Base-by-base conservation (phyloP, 2,113 vertebrate species). In the Paralichthys olivaceus region DNA sequence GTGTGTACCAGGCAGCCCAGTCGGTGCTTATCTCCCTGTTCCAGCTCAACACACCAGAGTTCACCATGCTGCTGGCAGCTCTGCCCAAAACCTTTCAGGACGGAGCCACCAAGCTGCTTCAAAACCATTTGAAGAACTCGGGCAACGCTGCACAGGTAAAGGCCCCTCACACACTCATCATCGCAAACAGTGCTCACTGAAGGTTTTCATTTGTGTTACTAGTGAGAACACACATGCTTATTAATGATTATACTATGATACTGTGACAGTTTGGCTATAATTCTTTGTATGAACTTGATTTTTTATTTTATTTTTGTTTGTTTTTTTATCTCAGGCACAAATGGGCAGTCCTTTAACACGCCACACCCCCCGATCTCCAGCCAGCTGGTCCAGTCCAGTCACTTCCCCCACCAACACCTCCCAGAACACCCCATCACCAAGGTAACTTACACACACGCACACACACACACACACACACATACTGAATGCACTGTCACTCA, bases 41-140 rank as follows among this genome's bases (percentile, higher is more conserved):
- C 94, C 96, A 99, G 91, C 96, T 99, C 80, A 99, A 99, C 90
- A 98, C 98, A 37, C 97, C 98, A 67, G 97, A 99, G 94, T 99
- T 99, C 92, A 98, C 96, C 85, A 98, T 98, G 97, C 91, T 99
- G 6, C 91, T 99, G 90, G 97, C 96, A 87, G 97, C 97, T 93
- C 94, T 99, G 89, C 98, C 98, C 91, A 99, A 99, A 95, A 97
- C 97, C 69, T 99, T 98, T 89, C 97, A 99, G 89, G 98, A 98
- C 72, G 97, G 97, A 87, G 97, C 98, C 93, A 99, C 97, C 82
- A 98, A 96, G 86, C 94, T 99, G 72, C 96, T 99, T 75, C 96
- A 99, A 85, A 99, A 97, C 90, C 97, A 99, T 80, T 95, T 98
- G 74, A 96, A 97, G 79, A 99, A 97, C 84, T 96, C 96, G 32